Base-by-base conservation (phyloP, 2,113 vertebrate species). In the Xiphias gladius region DNA sequence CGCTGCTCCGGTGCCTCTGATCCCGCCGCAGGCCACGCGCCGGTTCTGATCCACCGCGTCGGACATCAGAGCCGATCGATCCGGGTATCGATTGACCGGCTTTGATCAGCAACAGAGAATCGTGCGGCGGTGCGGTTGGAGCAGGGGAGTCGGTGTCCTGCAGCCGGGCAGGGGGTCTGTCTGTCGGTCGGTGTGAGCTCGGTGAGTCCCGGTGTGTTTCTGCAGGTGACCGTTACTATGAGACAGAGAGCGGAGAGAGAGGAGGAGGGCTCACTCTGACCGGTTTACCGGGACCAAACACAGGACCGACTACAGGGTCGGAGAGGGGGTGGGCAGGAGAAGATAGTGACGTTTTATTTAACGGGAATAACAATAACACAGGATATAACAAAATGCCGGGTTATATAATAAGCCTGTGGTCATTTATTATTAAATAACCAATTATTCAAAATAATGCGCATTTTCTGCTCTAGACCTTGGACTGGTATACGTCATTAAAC, bases 151-250 rank as follows among this genome's bases (percentile, higher is more conserved):
- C 37, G 41, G 35, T 16, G 32, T 30, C 50, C 71, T 4, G 26
- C 9, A 13, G 61, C 3, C 46, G 26, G 12, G 7, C 62, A 8
- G 79, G 0, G 24, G 41, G 35, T 78, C 70, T 7, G 76, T 80
- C 22, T 12, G 64, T 82, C 65, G 58, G 82, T 77, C 80, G 41
- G 80, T 57, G 88, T 58, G 82, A 86, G 83, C 79, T 83, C 73
- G 12, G 46, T 1, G 73, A 79, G 82, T 84, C 61, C 87, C 85
- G 83, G 79, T 88, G 88, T 75, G 88, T 88, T 89, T 77, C 81
- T 89, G 91, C 90, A 93, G 91, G 88, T 94, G 93, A 90, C 87
- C 83, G 93, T 93, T 93, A 93, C 94, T 91, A 93, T 86, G 92
- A 84, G 79, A 69, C 81, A 85, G 63, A 88, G 86, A 85, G 41